Evolutionary conservation across 2,888 invertebrate genomes (phyloP).

Genomic region (Luperina testacea): DNA sequence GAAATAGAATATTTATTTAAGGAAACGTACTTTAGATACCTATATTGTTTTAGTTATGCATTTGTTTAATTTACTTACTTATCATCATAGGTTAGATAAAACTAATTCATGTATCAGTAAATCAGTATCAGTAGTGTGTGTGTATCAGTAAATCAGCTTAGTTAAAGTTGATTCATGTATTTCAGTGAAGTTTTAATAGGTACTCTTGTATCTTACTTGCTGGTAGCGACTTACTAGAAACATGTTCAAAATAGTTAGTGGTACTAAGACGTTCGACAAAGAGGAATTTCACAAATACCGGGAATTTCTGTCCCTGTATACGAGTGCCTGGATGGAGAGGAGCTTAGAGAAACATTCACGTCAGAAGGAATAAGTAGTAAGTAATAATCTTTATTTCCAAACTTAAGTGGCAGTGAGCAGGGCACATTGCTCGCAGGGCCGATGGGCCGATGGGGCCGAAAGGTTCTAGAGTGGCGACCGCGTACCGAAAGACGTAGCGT

Average conservation of each 20-base stretch:
- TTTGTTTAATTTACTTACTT: not conserved
- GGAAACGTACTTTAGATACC: not conserved
- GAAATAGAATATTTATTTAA: not conserved
- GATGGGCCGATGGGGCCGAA: no score
- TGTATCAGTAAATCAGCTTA: not conserved
- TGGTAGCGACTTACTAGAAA: constrained; percentile 11
- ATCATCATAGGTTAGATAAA: not conserved
- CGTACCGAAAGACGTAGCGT: no score
- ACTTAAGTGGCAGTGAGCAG: no score
- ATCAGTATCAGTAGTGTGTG: no score
- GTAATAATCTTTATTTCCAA: no score
- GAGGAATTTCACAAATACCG: constrained; percentile 28
- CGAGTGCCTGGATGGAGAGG: not conserved
- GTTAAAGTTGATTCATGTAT: not conserved
- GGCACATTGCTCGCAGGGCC: no score
- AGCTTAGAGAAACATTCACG: constrained; percentile 6
- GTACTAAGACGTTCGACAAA: not conserved
- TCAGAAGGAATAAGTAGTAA: not conserved
- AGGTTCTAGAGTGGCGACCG: no score
- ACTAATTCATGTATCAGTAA: not conserved
- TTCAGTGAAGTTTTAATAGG: not conserved
- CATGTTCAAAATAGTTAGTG: constrained; percentile 38
- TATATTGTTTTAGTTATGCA: not conserved
- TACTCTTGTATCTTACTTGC: constrained; percentile 3
- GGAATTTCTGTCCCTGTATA: constrained; percentile 14